Percentiles rank a stretch among this genome's conserved stretches.
phyloP scores from a whole-genome alignment of 2,888 invertebrate species.

The Pachliopta kotzebuea region DNA sequence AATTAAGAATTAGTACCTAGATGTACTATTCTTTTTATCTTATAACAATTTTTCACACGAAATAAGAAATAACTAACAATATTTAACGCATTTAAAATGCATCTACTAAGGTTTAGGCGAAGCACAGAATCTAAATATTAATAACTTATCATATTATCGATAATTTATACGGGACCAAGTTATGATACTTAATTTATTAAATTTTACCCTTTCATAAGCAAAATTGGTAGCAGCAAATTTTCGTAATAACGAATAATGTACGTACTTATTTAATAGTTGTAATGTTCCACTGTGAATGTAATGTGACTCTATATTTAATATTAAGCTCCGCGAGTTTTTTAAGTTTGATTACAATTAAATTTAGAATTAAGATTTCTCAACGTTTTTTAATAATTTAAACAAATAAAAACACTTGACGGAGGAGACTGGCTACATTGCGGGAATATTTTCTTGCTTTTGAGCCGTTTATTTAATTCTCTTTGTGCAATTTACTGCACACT shows the following conservation, averaged over 20 bases:
- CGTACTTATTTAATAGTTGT: no score
- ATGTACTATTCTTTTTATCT: background rate
- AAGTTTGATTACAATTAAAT: background rate
- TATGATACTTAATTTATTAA: no score
- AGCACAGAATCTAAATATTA: no score
- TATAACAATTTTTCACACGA: no score
- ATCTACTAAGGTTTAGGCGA: background rate
- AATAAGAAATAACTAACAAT: background rate
- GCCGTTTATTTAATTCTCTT: conserved; percentile 20
- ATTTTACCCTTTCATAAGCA: no score
- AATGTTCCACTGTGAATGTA: no score
- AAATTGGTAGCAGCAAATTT: no score
- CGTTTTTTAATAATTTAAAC: background rate
- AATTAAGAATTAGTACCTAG: background rate
- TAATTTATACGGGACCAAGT: no score
- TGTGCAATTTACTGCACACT: conserved; percentile 21
- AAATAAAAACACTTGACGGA: background rate
- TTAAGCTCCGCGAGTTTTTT: background rate
- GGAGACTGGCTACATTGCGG: conserved; percentile 12
- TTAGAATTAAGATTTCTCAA: background rate
- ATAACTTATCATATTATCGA: no score
- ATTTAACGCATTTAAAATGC: background rate
- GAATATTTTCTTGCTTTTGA: conserved; percentile 18
- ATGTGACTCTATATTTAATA: background rate
- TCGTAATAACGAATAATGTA: no score